Evolutionary conservation across 1,140 invertebrate genomes (phyloP).

Genomic region (Drosophila lowei): DNA sequence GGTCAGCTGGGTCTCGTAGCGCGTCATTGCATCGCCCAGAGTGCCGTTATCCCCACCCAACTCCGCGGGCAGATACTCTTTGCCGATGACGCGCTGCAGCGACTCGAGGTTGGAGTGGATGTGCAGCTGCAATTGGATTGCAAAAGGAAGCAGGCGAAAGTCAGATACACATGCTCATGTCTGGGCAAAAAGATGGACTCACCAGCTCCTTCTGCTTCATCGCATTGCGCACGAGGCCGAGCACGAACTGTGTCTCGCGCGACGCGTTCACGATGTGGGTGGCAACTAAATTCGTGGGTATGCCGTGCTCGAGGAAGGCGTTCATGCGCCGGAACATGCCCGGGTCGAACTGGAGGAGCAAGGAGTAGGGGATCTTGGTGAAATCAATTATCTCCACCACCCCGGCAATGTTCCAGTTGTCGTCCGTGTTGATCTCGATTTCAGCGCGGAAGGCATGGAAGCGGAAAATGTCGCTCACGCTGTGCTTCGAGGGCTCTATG

Average conservation of each 20-base stretch:
- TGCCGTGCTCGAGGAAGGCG: slow-evolving; percentile 83
- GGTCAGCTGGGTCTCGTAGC: slow-evolving; percentile 84
- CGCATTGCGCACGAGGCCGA: slow-evolving; percentile 65
- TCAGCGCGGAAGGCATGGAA: slow-evolving; percentile 83
- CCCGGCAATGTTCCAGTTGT: slow-evolving; percentile 79
- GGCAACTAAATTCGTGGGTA: slow-evolving; percentile 84
- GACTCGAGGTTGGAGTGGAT: slow-evolving; percentile 79
- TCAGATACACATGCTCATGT: too few relatives aligned
- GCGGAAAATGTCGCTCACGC: slow-evolving; percentile 81
- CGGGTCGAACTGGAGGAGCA: slow-evolving; percentile 84
- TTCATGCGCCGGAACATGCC: slow-evolving; percentile 84
- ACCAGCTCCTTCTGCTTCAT: slow-evolving; percentile 82
- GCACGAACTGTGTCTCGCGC: slow-evolving; percentile 74
- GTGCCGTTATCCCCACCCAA: slow-evolving; percentile 85
- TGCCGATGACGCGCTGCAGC: slow-evolving; percentile 83
- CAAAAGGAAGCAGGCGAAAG: not conserved
- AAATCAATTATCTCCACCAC: slow-evolving; percentile 84
- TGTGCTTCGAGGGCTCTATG: slow-evolving; percentile 83
- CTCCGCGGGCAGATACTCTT: slow-evolving; percentile 85
- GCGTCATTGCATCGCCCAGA: slow-evolving; percentile 81
- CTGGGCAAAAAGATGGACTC: slow-evolving; percentile 9
- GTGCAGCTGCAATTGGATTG: slow-evolving; percentile 52
- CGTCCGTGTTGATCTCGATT: slow-evolving; percentile 83
- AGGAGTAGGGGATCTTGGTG: slow-evolving; percentile 82
- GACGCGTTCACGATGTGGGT: slow-evolving; percentile 85